Evolutionary conservation across 2,113 vertebrate genomes (phyloP).

Genomic region (Epinephelus fuscoguttatus): DNA sequence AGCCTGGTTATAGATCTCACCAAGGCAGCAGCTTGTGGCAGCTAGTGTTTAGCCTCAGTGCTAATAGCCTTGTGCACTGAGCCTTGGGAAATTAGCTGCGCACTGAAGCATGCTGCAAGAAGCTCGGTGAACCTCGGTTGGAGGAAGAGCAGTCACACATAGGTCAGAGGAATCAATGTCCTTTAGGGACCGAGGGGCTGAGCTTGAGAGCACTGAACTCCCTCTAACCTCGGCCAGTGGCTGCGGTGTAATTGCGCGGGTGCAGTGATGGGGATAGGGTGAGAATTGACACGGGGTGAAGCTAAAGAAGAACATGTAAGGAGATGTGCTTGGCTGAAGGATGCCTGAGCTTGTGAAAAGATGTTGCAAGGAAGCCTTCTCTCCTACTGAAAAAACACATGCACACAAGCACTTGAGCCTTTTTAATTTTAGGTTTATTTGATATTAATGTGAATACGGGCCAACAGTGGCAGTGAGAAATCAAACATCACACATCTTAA

Average conservation of each 20-base stretch:
- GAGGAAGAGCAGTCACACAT: constrained; percentile 65
- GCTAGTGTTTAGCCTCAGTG: constrained; percentile 69
- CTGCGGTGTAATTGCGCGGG: constrained; percentile 54
- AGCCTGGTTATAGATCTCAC: constrained; percentile 64
- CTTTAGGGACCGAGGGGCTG: constrained; percentile 59
- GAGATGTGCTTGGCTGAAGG: not conserved
- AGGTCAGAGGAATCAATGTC: constrained; percentile 78
- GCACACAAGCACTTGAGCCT: not conserved
- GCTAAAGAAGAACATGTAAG: not conserved
- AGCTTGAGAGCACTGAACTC: constrained; percentile 65
- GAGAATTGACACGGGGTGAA: constrained; percentile 23
- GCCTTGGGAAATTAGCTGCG: constrained; percentile 80
- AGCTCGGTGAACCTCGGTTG: constrained; percentile 43
- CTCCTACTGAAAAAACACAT: not conserved
- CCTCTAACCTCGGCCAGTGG: constrained; percentile 54
- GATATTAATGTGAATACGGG: constrained; percentile 9
- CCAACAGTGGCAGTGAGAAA: not conserved
- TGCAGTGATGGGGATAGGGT: constrained; percentile 21
- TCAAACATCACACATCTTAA: constrained; percentile 23
- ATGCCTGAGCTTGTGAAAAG: not conserved
- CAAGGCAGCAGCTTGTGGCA: constrained; percentile 57
- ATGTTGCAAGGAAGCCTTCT: not conserved
- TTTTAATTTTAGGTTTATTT: constrained; percentile 1
- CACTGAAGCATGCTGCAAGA: constrained; percentile 61
- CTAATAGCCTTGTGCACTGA: constrained; percentile 69